phyloP scores from a whole-genome alignment of 2,113 vertebrate species.

The Mionectes macconnelli region DNA sequence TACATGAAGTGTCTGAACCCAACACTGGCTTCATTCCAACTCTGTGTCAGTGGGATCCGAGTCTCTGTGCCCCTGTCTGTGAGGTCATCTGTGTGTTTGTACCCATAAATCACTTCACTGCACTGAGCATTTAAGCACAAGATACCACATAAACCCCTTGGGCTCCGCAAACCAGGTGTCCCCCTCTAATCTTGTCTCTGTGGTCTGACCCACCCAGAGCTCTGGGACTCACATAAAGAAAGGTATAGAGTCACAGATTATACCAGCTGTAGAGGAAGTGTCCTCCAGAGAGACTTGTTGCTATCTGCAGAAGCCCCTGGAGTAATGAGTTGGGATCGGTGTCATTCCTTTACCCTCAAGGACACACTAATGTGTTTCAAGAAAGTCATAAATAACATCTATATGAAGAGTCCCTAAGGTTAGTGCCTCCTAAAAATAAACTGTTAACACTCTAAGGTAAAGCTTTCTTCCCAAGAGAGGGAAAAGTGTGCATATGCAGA shows the following conservation, averaged over 20 bases:
- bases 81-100: neutral
- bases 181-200: neutral
- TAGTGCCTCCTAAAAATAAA: neutral
- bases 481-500: neutral
- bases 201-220: neutral
- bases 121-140: neutral
- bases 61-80: fast-evolving
- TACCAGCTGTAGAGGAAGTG: neutral
- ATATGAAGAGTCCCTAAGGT: neutral
- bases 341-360: neutral
- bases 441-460: neutral
- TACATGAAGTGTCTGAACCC: neutral
- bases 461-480: neutral
- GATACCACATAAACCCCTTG: neutral
- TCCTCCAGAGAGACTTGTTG: neutral
- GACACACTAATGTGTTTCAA: neutral
- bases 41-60: neutral
- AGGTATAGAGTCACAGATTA: neutral
- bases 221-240: neutral
- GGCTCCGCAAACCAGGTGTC: neutral
- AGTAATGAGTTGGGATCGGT: neutral
- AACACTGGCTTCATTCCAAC: neutral
- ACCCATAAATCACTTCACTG: neutral
- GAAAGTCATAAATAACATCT: neutral
- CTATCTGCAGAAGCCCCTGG: neutral